These are phyloP conservation scores for Protophormia terraenovae DNA, from an alignment of 2,888 invertebrate genomes.

Conservation along the genomic window DNA sequence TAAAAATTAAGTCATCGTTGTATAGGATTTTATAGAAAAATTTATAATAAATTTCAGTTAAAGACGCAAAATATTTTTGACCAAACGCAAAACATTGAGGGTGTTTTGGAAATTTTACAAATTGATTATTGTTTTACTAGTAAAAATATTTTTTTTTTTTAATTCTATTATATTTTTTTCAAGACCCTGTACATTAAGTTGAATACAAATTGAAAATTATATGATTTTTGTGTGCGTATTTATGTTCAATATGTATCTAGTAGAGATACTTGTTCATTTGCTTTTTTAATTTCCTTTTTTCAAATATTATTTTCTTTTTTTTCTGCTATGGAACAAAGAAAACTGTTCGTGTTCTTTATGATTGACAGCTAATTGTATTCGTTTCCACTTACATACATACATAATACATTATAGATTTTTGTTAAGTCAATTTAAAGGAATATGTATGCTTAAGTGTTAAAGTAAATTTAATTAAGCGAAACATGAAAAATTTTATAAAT, in stretches of 20 bases:
- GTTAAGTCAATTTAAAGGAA: not conserved
- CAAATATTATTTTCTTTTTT: not conserved
- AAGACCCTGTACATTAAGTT: not conserved
- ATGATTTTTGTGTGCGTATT: not conserved
- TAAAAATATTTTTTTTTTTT: not conserved
- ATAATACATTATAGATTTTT: not conserved
- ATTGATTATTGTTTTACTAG: too few relatives aligned
- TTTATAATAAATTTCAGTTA: too few relatives aligned
- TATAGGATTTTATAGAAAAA: too few relatives aligned
- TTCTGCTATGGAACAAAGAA: conserved; percentile 34
- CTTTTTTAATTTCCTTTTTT: conserved; percentile 53
- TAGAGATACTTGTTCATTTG: conserved; percentile 10
- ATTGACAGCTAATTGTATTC: conserved; percentile 48
- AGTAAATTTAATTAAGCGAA: not conserved
- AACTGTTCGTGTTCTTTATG: conserved; percentile 28
- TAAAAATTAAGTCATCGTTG: too few relatives aligned
- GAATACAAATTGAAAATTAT: not conserved
- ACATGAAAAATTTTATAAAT: too few relatives aligned
- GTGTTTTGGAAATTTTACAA: too few relatives aligned
- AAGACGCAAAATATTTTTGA: too few relatives aligned
- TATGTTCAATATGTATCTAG: not conserved
- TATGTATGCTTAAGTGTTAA: not conserved
- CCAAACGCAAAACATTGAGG: too few relatives aligned
- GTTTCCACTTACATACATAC: not conserved
- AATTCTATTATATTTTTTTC: not conserved